phyloP scores from a whole-genome alignment of 2,113 vertebrate genomes.

The Xenopus borealis region DNA sequence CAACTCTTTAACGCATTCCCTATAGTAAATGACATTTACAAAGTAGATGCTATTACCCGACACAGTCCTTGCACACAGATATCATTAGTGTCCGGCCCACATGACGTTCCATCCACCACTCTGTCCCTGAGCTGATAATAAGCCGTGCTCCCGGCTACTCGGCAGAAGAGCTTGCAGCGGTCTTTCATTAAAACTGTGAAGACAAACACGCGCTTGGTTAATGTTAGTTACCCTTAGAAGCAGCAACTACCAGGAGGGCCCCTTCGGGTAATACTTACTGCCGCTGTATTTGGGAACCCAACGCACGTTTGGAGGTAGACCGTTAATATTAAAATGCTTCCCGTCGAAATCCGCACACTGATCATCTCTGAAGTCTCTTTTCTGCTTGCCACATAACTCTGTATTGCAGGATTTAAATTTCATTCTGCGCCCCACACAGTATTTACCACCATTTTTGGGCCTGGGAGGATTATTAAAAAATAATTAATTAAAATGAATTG shows the following conservation, averaged over 20 bases:
- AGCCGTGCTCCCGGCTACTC: slow-evolving; percentile 87
- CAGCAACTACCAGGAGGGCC: neutral
- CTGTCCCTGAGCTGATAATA: slow-evolving; percentile 98
- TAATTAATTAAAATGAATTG: too few relatives aligned
- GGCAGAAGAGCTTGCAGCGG: slow-evolving; percentile 95
- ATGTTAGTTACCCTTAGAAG: neutral
- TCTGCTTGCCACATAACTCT: slow-evolving; percentile 86
- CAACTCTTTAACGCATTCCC: too few relatives aligned
- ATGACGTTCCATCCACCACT: slow-evolving; percentile 92
- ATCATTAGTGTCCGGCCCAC: slow-evolving; percentile 92
- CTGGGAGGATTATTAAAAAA: slow-evolving; percentile 62
- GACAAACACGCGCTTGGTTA: slow-evolving; percentile 2
- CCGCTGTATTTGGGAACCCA: slow-evolving; percentile 98
- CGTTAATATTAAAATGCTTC: slow-evolving; percentile 97
- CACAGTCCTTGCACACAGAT: slow-evolving; percentile 98
- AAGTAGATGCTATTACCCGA: slow-evolving; percentile 67
- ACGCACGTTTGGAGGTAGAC: slow-evolving; percentile 88
- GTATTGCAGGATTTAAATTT: slow-evolving; percentile 98
- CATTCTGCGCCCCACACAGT: slow-evolving; percentile 93
- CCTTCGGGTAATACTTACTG: slow-evolving; percentile 72
- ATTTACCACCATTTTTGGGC: slow-evolving; percentile 88
- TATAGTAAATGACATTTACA: too few relatives aligned
- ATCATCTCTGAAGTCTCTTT: slow-evolving; percentile 91
- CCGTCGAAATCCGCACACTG: slow-evolving; percentile 90
- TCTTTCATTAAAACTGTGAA: slow-evolving; percentile 93